Evolutionary conservation across 2,797 vertebrate species (phyloP).

Genomic region (Helarctos malayanus): DNA sequence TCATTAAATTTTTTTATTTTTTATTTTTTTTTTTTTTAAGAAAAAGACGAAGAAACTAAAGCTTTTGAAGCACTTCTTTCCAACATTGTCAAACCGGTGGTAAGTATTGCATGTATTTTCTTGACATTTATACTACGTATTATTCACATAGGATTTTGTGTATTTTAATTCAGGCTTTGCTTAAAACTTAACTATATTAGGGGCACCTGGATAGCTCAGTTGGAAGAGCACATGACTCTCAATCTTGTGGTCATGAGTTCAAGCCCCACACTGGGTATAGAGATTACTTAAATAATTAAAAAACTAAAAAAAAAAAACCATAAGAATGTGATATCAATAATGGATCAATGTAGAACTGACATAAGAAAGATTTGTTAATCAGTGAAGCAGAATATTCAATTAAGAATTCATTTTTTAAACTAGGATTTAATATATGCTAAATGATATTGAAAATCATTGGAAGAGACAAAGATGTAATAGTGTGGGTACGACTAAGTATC

Average conservation of each 20-base stretch:
- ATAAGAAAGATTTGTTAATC: not conserved
- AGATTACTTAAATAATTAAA: not conserved
- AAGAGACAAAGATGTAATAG: not conserved
- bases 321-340: not conserved
- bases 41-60: conserved; percentile 95
- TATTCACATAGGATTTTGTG: conserved; percentile 6
- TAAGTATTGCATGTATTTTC: conserved; percentile 88
- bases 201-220: not conserved
- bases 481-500: not conserved
- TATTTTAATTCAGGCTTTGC: conserved; percentile 26
- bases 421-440: not conserved
- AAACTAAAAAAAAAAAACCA: not conserved
- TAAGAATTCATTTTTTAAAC: conserved; percentile 21
- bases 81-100: conserved; percentile 94
- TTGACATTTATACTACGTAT: conserved; percentile 57
- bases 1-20: not conserved
- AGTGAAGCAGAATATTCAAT: not conserved
- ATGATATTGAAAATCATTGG: not conserved
- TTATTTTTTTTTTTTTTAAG: conserved; percentile 89
- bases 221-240: not conserved
- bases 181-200: conserved; percentile 44
- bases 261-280: not conserved
- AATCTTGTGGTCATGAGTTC: not conserved
- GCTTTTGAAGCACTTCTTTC: conserved; percentile 94
- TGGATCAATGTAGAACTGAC: not conserved